Evolutionary conservation across 2,888 invertebrate genomes (phyloP), one percentile per base, ranked within the genome.

Genomic region (Andrena marginata): DNA sequence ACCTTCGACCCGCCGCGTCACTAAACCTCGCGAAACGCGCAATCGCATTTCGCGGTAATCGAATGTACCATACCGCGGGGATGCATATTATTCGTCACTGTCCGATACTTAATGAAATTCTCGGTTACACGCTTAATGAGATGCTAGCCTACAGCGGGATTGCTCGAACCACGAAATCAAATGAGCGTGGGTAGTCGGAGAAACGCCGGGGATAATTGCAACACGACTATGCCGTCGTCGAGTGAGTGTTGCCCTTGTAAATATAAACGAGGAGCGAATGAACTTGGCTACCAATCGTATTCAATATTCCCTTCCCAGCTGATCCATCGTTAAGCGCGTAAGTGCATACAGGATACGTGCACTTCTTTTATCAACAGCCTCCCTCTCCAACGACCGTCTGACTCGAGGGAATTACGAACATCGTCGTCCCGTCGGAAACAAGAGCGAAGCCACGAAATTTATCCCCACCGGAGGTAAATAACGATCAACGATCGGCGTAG

Each of bases 1-100:
- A 84, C 80, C 86, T 73, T 26, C 54, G 81, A 83, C 83, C 86
- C 71, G 48, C 60, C 63, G 63, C 70, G 60, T 85, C 82, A 80
- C 77, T 81, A 79, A 77, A 64, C 78, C 76, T 64, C 56, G 62
- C 54, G 31, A 62, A 71, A 69, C 48, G 69, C 73, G 77, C 69
- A 59, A 71, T 73, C 48, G 20, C 54, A 16, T 48, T 64, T 59
- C 31, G 29, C 56, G 69, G 54, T 82, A 70, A 78, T 85, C 78
- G 72, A 75, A 73, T 76, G 69, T 75, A 48, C 35, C 48, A 31
- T 3, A 20, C 5, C 54, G 31, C 33, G 6, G 13, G 42, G 13
- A 33, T 51, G 68, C 54, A 8, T 54, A 54, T 68, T 54, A 68
- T 54, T 56, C 51, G 54, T 68, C 51, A 54, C 68, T 35, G 23